Evolutionary conservation across 2,797 vertebrate genomes (phyloP), one percentile per base, ranked within the genome.

Genomic region (Sebastes taczanowskii): DNA sequence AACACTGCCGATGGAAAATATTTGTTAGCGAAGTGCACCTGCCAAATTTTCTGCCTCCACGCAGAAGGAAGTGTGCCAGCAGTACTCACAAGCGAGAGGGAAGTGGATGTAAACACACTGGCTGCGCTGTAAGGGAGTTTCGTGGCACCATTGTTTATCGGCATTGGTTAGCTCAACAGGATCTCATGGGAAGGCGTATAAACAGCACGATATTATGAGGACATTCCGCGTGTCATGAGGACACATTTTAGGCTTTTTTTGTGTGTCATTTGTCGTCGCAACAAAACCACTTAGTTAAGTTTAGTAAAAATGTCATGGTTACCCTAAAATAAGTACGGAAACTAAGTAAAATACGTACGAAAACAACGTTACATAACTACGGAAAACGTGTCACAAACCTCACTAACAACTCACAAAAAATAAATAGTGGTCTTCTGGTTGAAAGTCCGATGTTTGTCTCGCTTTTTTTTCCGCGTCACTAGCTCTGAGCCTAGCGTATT

Each of bases 41-140:
- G 81, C 71, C 77, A 85, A 79, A 56, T 55, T 1, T 1, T 16
- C 25, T 11, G 49, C 60, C 69, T 80, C 46, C 13, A 14, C 2
- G 4, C 64, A 71, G 29, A 52, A 27, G 59, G 23, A 73, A 71
- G 70, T 13, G 30, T 11, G 78, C 74, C 74, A 85, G 66, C 49
- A 52, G 42, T 4, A 7, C 16, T 72, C 7, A 14, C 7, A 10
- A 67, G 34, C 2, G 6, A 63, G 63, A 35, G 1, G 42, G 71
- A 78, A 53, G 80, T 81, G 79, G 68, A 67, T 60, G 80, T 67
- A 73, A 86, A 85, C 76, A 78, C 69, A 38, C 38, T 34, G 52
- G n/a, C 69, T 22, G 25, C 32, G 70, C 63, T 63, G 75, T 2
- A 10, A 25, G 3, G 46, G 4, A 30, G 35, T 62, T 65, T 49